Conservation (phyloP, 1,140 invertebrate species). For the Mycetomoellerius zeteki region DNA sequence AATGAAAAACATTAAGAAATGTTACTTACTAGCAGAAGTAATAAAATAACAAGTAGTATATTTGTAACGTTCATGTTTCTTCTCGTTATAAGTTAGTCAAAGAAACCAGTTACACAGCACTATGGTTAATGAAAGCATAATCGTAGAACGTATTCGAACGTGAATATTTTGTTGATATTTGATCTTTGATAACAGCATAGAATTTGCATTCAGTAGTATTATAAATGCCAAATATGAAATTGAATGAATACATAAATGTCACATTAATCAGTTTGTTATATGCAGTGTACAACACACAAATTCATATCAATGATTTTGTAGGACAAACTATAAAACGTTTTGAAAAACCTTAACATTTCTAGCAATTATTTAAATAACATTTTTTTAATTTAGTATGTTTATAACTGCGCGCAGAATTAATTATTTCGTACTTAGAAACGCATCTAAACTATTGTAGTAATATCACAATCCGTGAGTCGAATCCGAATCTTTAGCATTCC, state of each 20-base stretch:
- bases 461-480: too few species aligned
- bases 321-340: not conserved
- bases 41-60: conserved; percentile 13
- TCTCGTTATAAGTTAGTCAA: not conserved
- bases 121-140: conserved; percentile 1
- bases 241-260: conserved; percentile 24
- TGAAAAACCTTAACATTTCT: not conserved
- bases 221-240: conserved; percentile 23
- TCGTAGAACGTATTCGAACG: not conserved
- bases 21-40: conserved; percentile 30
- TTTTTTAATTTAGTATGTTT: not conserved
- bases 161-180: conserved; percentile 14
- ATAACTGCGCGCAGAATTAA: not conserved
- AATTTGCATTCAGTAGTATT: not conserved
- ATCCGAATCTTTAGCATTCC: too few species aligned
- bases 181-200: conserved; percentile 11
- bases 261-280: not conserved
- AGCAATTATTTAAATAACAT: not conserved
- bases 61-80: conserved; percentile 33
- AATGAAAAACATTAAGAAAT: not conserved
- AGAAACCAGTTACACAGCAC: not conserved
- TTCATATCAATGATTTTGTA: conserved; percentile 11
- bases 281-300: not conserved
- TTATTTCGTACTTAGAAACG: too few species aligned
- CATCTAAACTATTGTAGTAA: too few species aligned